These are phyloP conservation scores for Mizuhopecten yessoensis DNA, from an alignment of 1,140 invertebrate species.

Conservation along the genomic window DNA sequence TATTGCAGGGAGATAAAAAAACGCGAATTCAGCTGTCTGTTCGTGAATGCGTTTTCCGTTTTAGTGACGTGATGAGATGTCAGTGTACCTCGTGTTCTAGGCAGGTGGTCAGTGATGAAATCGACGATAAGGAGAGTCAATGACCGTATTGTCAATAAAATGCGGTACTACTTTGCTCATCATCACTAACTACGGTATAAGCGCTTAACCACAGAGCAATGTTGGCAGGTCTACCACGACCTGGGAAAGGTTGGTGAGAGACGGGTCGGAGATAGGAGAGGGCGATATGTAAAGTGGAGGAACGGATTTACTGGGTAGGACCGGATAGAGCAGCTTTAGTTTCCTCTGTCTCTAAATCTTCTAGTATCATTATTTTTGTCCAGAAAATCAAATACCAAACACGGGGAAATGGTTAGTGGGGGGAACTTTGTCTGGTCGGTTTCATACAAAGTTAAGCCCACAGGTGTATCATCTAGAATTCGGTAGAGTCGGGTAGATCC, in stretches of 20 bases:
- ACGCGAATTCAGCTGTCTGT: not conserved
- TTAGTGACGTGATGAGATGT: not conserved
- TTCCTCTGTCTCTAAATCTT: too few species aligned
- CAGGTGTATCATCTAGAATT: too few species aligned
- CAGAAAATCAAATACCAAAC: too few species aligned
- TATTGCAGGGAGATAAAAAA: not conserved
- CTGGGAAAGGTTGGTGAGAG: not conserved
- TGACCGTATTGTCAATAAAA: not conserved
- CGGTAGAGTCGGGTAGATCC: too few species aligned
- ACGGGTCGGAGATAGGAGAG: not conserved
- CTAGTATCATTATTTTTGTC: too few species aligned
- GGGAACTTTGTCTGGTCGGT: too few species aligned
- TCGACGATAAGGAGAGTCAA: not conserved
- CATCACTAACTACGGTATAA: not conserved
- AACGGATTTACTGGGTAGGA: not conserved
- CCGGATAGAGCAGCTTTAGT: not conserved
- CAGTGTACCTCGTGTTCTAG: not conserved
- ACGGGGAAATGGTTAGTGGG: too few species aligned
- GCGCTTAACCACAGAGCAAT: not conserved
- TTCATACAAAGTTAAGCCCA: too few species aligned
- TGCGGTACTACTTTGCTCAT: not conserved
- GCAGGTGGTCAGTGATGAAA: not conserved
- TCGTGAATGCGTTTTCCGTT: not conserved
- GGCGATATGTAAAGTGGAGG: not conserved
- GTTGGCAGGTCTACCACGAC: not conserved